Evolutionary conservation across 2,888 invertebrate genomes (phyloP), one percentile per base, ranked within the genome.

Genomic region (Caenorhabditis japonica): DNA sequence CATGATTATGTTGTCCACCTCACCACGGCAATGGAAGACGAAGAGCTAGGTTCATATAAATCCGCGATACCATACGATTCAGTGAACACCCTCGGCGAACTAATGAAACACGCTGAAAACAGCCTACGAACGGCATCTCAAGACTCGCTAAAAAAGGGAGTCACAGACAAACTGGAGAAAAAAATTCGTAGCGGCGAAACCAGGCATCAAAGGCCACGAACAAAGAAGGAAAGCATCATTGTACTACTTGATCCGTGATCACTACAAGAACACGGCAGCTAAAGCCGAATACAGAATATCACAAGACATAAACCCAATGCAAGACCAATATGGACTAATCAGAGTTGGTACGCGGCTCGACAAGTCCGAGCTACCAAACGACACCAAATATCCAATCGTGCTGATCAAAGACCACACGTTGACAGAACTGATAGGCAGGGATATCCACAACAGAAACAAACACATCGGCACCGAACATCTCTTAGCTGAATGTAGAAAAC

Each of bases 401-500:
- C 34, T 56, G 7, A 5, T 34, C 2, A 44, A 21, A 36, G 34
- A 23, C 1, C 56, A 56, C 34, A 56, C 33, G 17, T 15, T 56
- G 34, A 56, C 56, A 21, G 56, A 56, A 27, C 17, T 56, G 56
- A 56, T 56, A 1, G 4, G 33, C n/a, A 33, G 34, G n/a, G 21
- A 44, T 8, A 33, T 43, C 1, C 56, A 56, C 34, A 15, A 8
- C 1, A 13, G 1, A 7, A 17, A 38, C 2, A 21, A 25, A 38
- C 52, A 52, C 25, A 38, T 38, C 38, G 52, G 52, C 5, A 52
- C 52, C 4, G 52, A 52, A 25, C 52, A 52, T 13, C n/a, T 38
- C n/a, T 0, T 52, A 5, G 38, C 52, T n/a, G 23, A 36, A 25
- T 17, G 33, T 13, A 21, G 52, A 13, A 36, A 36, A 8, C 30